Base-by-base conservation (phyloP, 1,140 invertebrate genomes). In the Teleogryllus occipitalis region DNA sequence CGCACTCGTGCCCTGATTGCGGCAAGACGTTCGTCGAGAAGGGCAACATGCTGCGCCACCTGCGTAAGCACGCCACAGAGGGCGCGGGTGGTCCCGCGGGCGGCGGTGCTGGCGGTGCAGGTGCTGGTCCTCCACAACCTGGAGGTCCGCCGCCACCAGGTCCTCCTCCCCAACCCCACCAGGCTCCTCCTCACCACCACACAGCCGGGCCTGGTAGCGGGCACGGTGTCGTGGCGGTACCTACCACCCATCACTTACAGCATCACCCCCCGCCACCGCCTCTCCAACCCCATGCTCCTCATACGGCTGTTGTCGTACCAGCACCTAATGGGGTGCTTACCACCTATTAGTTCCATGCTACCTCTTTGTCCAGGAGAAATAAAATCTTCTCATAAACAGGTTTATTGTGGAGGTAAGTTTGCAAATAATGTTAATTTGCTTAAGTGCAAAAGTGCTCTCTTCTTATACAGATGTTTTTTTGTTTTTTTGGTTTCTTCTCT, bases 21-120 rank as follows among this genome's bases (percentile, higher is more conserved):
- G 91, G 91, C 81, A 94, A 94, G 86, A 92, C 92, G 8, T 95
- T 95, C 85, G 92, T 92, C 72, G 92, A 93, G 83, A 93, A 93
- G 82, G 92, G 91, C 77, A 93, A 93, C 84, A 90, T 93, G 88
- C 85, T 93, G 84, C 87, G 92, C 85, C 85, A 89, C 85, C 83
- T 89, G 78, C 85, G 88, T 65, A 90, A 89, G 81, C 89, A 90
- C 79, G 77, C 74, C 54, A 75, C 82, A 77, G 80, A 65, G 74
- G 77, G 7, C 73, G 75, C 77, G 15, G 76, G 75, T 21, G 27
- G 10, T 46, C 47, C 18, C 8, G 65, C 49, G 8, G 47, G 27
- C 8, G 74, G 15, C 8, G 27, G 27, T 39, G 27, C 27, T 39
- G 27, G 27, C 27, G 27, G 27, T 39, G 8, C 74, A 5, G 39